Percentiles rank a stretch among this genome's conserved stretches.
These are phyloP conservation scores for Pollenia labialis DNA, from an alignment of 2,888 invertebrate species.

Conservation along the genomic window DNA sequence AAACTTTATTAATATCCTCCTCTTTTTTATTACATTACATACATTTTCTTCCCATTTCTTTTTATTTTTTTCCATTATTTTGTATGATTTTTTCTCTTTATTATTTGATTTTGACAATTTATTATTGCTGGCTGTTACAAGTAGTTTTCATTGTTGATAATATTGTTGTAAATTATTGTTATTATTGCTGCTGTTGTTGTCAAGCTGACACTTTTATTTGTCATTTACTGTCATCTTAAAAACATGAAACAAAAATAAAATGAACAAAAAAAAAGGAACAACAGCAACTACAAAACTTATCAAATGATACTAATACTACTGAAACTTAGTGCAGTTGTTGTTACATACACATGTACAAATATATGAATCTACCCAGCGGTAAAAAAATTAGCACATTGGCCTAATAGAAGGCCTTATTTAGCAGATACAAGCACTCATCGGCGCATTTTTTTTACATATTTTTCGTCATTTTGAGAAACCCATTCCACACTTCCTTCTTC, in stretches of 20 bases:
- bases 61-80: background rate
- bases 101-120: constrained; percentile 59
- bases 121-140: constrained; percentile 53
- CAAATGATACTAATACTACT: constrained; percentile 47
- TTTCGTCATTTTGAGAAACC: no score
- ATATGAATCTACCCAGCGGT: background rate
- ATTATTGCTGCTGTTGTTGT: constrained; percentile 65
- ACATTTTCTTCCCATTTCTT: constrained; percentile 16
- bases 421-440: no score
- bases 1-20: background rate
- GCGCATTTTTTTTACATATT: no score
- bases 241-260: constrained; percentile 54
- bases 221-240: constrained; percentile 70
- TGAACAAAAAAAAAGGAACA: constrained; percentile 3
- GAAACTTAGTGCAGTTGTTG: constrained; percentile 38
- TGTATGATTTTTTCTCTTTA: constrained; percentile 14
- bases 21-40: background rate
- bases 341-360: constrained; percentile 11
- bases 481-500: no score
- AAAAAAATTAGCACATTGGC: no score
- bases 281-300: constrained; percentile 11
- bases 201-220: constrained; percentile 73
- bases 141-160: constrained; percentile 64
- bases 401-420: no score
- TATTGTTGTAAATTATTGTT: constrained; percentile 67